Evolutionary conservation across 2,888 invertebrate species (phyloP).

Genomic region (Taphrorychus bicolor): DNA sequence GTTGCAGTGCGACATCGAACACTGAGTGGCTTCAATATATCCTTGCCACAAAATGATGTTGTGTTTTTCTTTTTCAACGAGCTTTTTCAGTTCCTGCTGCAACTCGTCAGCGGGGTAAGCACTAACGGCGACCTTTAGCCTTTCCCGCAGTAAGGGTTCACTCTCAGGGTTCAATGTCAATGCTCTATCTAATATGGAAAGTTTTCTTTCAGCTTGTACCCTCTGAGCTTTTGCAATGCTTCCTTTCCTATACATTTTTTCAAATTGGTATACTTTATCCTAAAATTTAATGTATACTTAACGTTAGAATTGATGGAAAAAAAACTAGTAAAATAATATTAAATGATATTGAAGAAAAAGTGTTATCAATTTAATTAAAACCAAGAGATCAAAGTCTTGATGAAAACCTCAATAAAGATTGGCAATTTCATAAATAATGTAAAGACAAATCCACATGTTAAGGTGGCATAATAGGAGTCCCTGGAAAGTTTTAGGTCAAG

Average conservation of each 20-base stretch:
- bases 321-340: too few relatives aligned
- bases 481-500: too few relatives aligned
- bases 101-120: slow-evolving; percentile 68
- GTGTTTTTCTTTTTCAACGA: slow-evolving; percentile 62
- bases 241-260: slow-evolving; percentile 56
- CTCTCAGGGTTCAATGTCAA: slow-evolving; percentile 65
- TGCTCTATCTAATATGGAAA: slow-evolving; percentile 69
- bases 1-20: slow-evolving; percentile 69
- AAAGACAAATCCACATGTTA: too few relatives aligned
- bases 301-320: too few relatives aligned
- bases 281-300: slow-evolving; percentile 6
- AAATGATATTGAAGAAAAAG: too few relatives aligned
- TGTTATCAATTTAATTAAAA: too few relatives aligned
- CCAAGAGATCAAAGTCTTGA: too few relatives aligned
- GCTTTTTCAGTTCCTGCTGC: slow-evolving; percentile 59
- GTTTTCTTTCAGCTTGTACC: slow-evolving; percentile 64
- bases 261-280: slow-evolving; percentile 60
- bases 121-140: slow-evolving; percentile 60
- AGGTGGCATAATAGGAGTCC: too few relatives aligned
- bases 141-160: slow-evolving; percentile 62
- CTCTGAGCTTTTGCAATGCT: slow-evolving; percentile 58
- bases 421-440: too few relatives aligned
- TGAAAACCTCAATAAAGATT: too few relatives aligned
- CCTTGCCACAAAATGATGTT: slow-evolving; percentile 63
- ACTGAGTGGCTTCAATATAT: slow-evolving; percentile 62